phyloP scores from a whole-genome alignment of 2,888 invertebrate species.

The Ophioninae sp. region DNA sequence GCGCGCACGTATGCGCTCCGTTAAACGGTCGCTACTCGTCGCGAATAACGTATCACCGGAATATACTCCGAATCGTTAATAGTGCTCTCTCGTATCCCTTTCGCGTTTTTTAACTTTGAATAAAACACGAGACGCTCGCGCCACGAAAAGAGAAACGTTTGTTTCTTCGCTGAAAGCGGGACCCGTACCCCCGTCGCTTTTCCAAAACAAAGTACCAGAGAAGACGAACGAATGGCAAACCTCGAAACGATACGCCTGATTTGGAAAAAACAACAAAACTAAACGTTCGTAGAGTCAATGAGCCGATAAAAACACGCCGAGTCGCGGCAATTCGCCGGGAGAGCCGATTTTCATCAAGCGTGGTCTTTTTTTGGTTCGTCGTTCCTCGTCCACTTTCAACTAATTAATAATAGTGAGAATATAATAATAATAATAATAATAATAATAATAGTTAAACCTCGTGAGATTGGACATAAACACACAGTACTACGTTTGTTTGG shows the following conservation, averaged over 20 bases:
- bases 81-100: neutral
- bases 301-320: constrained; percentile 38
- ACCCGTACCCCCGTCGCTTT: neutral
- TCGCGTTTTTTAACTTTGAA: neutral
- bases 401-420: constrained; percentile 65
- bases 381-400: constrained; percentile 67
- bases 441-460: constrained; percentile 80
- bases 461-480: constrained; percentile 81
- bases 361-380: constrained; percentile 54
- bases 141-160: constrained; percentile 13
- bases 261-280: constrained; percentile 3
- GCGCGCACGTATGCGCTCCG: neutral
- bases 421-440: constrained; percentile 65
- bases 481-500: constrained; percentile 80
- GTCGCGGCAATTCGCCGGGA: constrained; percentile 27
- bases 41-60: constrained; percentile 13
- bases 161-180: neutral
- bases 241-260: constrained; percentile 43
- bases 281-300: constrained; percentile 33
- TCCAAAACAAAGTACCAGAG: constrained; percentile 38
- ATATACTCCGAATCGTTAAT: neutral
- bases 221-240: constrained; percentile 47
- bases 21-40: constrained; percentile 15
- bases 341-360: constrained; percentile 52
- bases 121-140: constrained; percentile 10